phyloP scores from a whole-genome alignment of 2,888 invertebrate species.

The Tipula lateralis region DNA sequence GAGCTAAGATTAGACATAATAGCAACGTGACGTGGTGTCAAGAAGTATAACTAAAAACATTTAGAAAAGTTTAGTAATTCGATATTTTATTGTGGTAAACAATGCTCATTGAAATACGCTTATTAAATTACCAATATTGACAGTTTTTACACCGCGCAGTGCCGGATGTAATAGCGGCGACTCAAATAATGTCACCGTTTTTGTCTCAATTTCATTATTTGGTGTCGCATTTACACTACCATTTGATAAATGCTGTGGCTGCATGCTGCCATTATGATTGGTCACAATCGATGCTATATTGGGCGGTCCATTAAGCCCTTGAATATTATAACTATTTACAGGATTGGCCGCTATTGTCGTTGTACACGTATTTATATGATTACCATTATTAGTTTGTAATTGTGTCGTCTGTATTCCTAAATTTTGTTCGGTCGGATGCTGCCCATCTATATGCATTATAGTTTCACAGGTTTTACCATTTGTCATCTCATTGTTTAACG shows the following conservation, averaged over 20 bases:
- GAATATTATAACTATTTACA: neutral
- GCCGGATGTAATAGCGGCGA: slow-evolving; percentile 59
- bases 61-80: no score
- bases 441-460: neutral
- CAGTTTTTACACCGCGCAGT: slow-evolving; percentile 60
- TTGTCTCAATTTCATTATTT: slow-evolving; percentile 43
- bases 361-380: neutral
- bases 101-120: no score
- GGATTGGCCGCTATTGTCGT: slow-evolving; percentile 7
- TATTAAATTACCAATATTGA: slow-evolving; percentile 49
- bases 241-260: neutral
- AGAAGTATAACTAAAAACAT: no score
- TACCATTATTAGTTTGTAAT: neutral
- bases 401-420: neutral
- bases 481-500: neutral
- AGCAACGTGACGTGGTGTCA: no score
- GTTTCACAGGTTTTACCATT: slow-evolving; percentile 25
- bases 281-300: neutral
- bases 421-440: neutral
- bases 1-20: no score
- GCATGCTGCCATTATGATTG: neutral
- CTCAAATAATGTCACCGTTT: slow-evolving; percentile 46
- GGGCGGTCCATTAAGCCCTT: neutral
- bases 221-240: slow-evolving; percentile 39
- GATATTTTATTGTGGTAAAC: no score